Evolutionary conservation across 2,797 vertebrate species (phyloP).

Genomic region (Capromys pilorides): DNA sequence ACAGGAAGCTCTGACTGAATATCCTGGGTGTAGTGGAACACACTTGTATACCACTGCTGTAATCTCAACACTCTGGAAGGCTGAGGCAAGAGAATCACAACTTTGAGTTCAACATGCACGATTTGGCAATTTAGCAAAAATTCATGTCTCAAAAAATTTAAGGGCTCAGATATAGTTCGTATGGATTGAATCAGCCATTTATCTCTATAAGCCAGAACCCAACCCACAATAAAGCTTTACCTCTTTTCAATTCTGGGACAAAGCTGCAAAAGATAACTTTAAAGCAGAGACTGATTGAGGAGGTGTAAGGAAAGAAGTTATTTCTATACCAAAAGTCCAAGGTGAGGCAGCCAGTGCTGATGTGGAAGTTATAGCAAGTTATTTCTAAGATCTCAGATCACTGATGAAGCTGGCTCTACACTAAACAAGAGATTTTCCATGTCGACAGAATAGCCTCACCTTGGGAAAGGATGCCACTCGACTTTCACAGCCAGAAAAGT

Average conservation of each 20-base stretch:
- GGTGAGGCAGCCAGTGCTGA: neutral
- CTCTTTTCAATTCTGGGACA: neutral
- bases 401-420: neutral
- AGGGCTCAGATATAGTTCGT: neutral
- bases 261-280: neutral
- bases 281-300: neutral
- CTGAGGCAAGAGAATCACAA: neutral
- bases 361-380: neutral
- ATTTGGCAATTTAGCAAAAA: neutral
- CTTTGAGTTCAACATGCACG: neutral
- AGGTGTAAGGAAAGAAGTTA: neutral
- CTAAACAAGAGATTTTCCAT: neutral
- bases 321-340: neutral
- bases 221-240: neutral
- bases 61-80: neutral
- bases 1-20: neutral
- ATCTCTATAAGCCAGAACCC: neutral
- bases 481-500: neutral
- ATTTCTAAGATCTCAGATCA: neutral
- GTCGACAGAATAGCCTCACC: neutral
- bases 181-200: neutral
- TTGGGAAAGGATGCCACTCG: neutral
- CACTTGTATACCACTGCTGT: too few species aligned
- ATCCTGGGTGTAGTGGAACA: neutral
- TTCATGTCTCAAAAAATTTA: neutral